These are phyloP conservation scores for Potorous gilbertii DNA, from an alignment of 2,797 vertebrate species.

Conservation along the genomic window DNA sequence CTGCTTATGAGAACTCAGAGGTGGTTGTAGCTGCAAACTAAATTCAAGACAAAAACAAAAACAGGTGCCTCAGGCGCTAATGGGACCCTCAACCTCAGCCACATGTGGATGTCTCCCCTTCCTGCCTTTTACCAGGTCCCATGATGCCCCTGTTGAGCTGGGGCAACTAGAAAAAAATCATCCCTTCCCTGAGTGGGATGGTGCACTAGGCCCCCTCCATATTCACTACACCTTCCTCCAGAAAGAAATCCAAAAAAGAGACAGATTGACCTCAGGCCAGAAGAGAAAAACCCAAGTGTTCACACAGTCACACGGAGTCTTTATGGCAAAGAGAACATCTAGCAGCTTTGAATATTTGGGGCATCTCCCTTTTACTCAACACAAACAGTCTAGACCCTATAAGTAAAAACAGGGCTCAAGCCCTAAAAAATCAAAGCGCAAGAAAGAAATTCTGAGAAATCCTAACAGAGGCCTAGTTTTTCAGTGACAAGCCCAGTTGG, in stretches of 20 bases:
- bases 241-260: slow-evolving; percentile 69
- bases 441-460: slow-evolving; percentile 71
- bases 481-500: slow-evolving; percentile 67
- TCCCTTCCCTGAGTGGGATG: slow-evolving; percentile 23
- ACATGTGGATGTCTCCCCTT: slow-evolving; percentile 20
- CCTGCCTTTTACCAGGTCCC: slow-evolving; percentile 40
- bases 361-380: slow-evolving; percentile 82
- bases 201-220: slow-evolving; percentile 28
- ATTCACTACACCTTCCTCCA: slow-evolving; percentile 66
- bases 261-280: slow-evolving; percentile 77
- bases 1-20: slow-evolving; percentile 22
- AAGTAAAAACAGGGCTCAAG: slow-evolving; percentile 74
- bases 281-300: slow-evolving; percentile 85
- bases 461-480: slow-evolving; percentile 64
- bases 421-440: slow-evolving; percentile 76
- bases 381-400: slow-evolving; percentile 82
- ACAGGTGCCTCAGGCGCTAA: slow-evolving; percentile 60
- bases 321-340: slow-evolving; percentile 87
- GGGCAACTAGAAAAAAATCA: slow-evolving; percentile 23
- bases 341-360: slow-evolving; percentile 84
- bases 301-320: slow-evolving; percentile 84
- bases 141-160: slow-evolving; percentile 25
- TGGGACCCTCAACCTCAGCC: slow-evolving; percentile 39
- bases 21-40: slow-evolving; percentile 65
- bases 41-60: slow-evolving; percentile 75